Evolutionary conservation across 2,113 vertebrate genomes (phyloP).

Genomic region (Carollia perspicillata): DNA sequence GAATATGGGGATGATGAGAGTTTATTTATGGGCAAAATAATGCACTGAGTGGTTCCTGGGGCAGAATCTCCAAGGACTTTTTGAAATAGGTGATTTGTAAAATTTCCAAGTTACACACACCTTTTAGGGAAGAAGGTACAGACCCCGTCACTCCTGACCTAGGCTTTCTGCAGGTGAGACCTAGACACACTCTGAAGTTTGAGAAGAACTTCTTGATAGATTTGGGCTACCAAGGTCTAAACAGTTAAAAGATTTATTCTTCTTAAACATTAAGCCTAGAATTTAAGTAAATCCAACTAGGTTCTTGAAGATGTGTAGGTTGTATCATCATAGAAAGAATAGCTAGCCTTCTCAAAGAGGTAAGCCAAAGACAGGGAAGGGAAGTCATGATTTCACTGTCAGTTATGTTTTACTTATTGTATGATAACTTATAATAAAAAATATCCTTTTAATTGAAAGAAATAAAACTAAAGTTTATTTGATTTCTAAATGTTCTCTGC

Average conservation of each 20-base stretch:
- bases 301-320: background rate
- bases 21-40: background rate
- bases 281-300: background rate
- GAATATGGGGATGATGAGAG: no score
- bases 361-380: background rate
- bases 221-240: background rate
- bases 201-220: background rate
- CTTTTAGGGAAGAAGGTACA: background rate
- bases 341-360: background rate
- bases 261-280: background rate
- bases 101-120: background rate
- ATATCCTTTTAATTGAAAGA: background rate
- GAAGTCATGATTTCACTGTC: background rate
- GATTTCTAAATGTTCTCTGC: background rate
- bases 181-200: background rate
- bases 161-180: background rate
- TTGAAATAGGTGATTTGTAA: background rate
- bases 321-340: background rate
- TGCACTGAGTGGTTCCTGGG: background rate
- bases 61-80: background rate
- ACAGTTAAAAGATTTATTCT: background rate
- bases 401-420: background rate
- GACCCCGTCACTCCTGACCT: background rate
- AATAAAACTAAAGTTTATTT: background rate
- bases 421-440: background rate